Evolutionary conservation across 2,888 invertebrate genomes (phyloP), one percentile per base, ranked within the genome.

Genomic region (Lepidocyrtoides sp.): DNA sequence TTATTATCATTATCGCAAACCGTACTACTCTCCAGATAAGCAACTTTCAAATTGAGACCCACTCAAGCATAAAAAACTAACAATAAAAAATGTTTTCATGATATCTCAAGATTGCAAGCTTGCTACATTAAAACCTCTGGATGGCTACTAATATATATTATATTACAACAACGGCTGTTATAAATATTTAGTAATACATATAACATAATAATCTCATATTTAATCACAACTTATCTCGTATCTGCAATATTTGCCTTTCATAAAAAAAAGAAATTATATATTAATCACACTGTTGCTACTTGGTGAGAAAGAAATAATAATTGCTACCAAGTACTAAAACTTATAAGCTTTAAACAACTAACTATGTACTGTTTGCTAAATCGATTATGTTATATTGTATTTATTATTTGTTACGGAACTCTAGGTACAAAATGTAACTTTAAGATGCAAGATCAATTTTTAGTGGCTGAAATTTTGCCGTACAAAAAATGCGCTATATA

Each of bases 161-260:
- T n/a, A n/a, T n/a, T n/a, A n/a, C n/a, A n/a, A 20, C 57, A 32
- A 81, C 32, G 57, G 79, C 79, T 81, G 57, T 48, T n/a, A n/a
- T n/a, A 10, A 81, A 54, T 77, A 77, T 41, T n/a, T 57, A 57
- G 36, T 57, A 41, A 36, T 23, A 63, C 20, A 41, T 20, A 36
- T 32, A 57, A 57, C 54, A 51, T 88, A 57, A 51, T 79, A 90
- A 90, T 90, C 90, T 90, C 90, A 90, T 69, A 72, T 83, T 89
- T 90, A 84, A 90, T 90, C 90, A 90, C 85, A 75, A 85, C 77
- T 26, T 84, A 90, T 84, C 84, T 83, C 66, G 90, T 90, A 90
- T 90, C 90, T 90, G 90, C 90, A 90, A 90, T 90, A 90, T 90
- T 60, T 90, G 90, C 90, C 90, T 90, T 90, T 90, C 90, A 90